phyloP scores from a whole-genome alignment of 2,797 vertebrate species.

The Odontamblyopus lacepedii region DNA sequence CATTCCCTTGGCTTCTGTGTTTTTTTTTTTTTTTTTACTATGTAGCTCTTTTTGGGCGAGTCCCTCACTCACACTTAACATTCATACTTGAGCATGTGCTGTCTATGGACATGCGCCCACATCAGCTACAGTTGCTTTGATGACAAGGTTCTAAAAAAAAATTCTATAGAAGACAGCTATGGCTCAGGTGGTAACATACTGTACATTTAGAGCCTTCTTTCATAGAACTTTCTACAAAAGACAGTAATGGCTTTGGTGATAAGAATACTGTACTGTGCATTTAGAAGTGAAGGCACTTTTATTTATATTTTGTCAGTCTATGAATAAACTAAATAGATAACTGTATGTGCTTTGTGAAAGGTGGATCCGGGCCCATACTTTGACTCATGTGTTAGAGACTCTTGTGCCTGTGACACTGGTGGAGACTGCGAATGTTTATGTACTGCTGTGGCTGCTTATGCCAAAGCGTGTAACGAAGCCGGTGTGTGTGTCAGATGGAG shows the following conservation, averaged over 20 bases:
- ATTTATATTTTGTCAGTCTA: not conserved
- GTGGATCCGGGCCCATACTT: constrained; percentile 87
- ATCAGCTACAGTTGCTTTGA: no score
- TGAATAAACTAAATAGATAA: not conserved
- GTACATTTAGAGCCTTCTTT: no score
- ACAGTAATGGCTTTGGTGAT: no score
- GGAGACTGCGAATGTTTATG: constrained; percentile 92
- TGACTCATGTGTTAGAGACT: constrained; percentile 88
- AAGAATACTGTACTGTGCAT: not conserved
- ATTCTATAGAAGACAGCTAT: no score
- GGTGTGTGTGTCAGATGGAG: constrained; percentile 88
- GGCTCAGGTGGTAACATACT: no score
- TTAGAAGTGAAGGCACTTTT: not conserved
- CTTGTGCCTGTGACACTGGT: constrained; percentile 88
- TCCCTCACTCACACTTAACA: no score
- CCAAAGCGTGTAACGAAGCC: constrained; percentile 84
- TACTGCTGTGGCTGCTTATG: constrained; percentile 90
- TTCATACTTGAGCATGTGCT: no score
- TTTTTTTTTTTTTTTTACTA: not conserved
- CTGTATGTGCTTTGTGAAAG: constrained; percentile 63
- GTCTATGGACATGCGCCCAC: no score
- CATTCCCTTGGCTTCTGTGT: no score
- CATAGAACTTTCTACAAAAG: no score
- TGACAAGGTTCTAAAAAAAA: no score
- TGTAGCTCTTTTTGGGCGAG: no score